These are phyloP conservation scores for Pollenia griseotomentosa DNA, from an alignment of 2,888 invertebrate species.

Conservation along the genomic window DNA sequence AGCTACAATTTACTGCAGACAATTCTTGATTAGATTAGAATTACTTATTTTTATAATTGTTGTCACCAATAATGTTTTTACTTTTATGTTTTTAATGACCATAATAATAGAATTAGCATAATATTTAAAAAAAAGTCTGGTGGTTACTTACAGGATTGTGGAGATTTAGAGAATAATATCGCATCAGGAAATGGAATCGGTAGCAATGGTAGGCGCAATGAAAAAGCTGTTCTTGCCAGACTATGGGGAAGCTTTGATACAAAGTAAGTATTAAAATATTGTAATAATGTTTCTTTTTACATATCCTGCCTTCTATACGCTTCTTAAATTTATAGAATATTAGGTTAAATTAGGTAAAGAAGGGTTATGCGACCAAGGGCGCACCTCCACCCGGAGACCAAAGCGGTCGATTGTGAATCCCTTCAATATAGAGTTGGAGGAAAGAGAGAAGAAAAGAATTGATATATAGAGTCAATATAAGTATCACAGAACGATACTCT, in stretches of 20 bases:
- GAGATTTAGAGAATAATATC: constrained; percentile 75
- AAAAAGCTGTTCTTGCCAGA: constrained; percentile 92
- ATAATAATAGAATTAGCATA: constrained; percentile 68
- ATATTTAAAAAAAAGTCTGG: constrained; percentile 80
- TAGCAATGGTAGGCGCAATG: constrained; percentile 84
- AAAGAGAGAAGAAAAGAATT: too few relatives aligned
- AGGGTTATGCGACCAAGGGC: too few relatives aligned
- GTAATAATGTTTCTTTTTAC: neutral
- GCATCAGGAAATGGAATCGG: constrained; percentile 76
- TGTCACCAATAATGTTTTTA: constrained; percentile 10
- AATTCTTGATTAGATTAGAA: neutral
- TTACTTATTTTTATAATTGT: constrained; percentile 11
- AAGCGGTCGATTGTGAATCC: too few relatives aligned
- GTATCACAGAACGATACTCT: too few relatives aligned
- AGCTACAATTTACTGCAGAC: constrained; percentile 1
- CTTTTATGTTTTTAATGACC: constrained; percentile 22
- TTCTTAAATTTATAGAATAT: too few relatives aligned
- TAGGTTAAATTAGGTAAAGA: too few relatives aligned
- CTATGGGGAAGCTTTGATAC: constrained; percentile 96
- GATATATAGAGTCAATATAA: too few relatives aligned
- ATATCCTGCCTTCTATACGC: too few relatives aligned
- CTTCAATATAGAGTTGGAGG: too few relatives aligned
- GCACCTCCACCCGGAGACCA: too few relatives aligned
- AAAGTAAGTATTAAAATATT: constrained; percentile 78
- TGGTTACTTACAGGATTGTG: constrained; percentile 83